Evolutionary conservation across 2,113 vertebrate genomes (phyloP).

Genomic region (Edolisoma coerulescens): DNA sequence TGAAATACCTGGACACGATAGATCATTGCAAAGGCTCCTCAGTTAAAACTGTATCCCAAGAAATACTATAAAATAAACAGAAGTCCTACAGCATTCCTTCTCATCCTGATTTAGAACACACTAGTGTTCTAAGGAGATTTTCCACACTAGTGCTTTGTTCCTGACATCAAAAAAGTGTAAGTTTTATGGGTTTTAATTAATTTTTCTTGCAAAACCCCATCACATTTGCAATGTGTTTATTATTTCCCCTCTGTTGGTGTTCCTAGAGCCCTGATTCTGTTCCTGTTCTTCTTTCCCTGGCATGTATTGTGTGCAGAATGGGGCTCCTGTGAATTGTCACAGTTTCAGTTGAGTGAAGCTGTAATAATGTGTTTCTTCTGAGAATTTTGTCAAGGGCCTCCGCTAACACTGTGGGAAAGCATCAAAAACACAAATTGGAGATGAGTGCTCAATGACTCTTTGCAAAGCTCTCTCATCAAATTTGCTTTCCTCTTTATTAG

Average conservation of each 20-base stretch:
- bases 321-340: neutral
- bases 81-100: neutral
- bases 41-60: neutral
- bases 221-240: neutral
- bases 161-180: neutral
- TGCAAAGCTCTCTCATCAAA: neutral
- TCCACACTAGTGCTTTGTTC: neutral
- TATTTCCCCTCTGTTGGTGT: neutral
- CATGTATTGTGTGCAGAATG: neutral
- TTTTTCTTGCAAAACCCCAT: neutral
- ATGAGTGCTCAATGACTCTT: neutral
- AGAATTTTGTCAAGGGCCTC: neutral
- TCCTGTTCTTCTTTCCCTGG: neutral
- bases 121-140: too few species aligned
- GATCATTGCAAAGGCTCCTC: neutral
- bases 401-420: neutral
- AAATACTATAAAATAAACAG: neutral
- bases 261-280: neutral
- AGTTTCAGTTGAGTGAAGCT: neutral
- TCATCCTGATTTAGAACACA: neutral
- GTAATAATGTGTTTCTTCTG: neutral
- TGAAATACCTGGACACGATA: neutral
- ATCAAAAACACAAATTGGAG: neutral
- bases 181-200: neutral
- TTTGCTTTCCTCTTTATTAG: constrained; percentile 3